Base-by-base conservation (phyloP, 2,888 invertebrate genomes). In the Drosophila vallismaia region DNA sequence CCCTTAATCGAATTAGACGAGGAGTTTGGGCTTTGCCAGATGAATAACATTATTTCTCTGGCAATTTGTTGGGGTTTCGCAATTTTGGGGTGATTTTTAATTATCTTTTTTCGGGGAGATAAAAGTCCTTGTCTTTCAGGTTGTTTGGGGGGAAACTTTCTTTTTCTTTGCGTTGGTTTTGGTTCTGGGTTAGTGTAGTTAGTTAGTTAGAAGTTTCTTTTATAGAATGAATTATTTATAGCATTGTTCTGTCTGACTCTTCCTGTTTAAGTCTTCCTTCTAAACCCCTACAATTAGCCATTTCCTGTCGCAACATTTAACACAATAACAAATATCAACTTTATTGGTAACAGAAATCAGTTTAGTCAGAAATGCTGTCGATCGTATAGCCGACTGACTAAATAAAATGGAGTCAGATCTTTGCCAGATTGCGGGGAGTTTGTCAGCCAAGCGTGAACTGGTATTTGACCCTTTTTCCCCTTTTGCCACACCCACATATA, bases 381-480 rank as follows among this genome's bases (percentile, higher is more conserved):
- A 24, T 57, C 40, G 50, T 29, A 29, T 29, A 29, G 26, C 24
- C 12, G 4, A 10, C 29, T 24, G 42, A 58, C 38, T 33, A 6
- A 29, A 52, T 26, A 54, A 29, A 66, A 48, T 33, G 31, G 40
- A 54, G 46, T 38, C 53, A 19, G 53, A 66, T 64, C 26, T 46
- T 31, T 28, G 38, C 7, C 14, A 64, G 66, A 52, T 63, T 64
- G 63, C 28, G 48, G 48, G 48, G n/a, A 54, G 12, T 19, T 49
- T 33, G 40, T 3, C 66, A 66, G 53, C 68, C 38, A 33, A 57
- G 51, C 68, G 57, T 68, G 42, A 57, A 57, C 57, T 36, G 68
- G 38, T 36, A 68, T 69, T 59, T 69, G 56, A 58, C 69, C 69
- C 69, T 67, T 38, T 67, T 55, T 42, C 44, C 38, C 33, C 49